A percentile compares a stretch with the other conserved stretches of the same genome.
These are phyloP conservation scores for Cheilosia vulpina DNA, from an alignment of 2,888 invertebrate genomes.

Conservation along the genomic window DNA sequence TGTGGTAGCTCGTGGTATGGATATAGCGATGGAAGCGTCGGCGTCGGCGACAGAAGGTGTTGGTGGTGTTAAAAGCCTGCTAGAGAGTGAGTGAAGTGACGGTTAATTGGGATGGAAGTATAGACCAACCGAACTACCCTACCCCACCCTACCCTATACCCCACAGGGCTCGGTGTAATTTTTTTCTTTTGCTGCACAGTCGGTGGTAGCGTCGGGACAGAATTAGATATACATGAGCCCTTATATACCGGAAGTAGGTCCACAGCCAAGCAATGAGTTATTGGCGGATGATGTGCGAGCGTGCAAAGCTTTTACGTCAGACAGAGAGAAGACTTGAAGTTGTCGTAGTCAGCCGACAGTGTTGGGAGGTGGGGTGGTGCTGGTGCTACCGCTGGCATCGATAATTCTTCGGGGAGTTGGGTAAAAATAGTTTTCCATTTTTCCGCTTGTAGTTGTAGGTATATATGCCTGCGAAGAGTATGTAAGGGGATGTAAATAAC, in stretches of 20 bases:
- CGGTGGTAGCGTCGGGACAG: constrained; percentile 37
- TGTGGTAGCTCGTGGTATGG: constrained; percentile 1
- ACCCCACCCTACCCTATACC: neutral
- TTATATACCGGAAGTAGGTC: constrained; percentile 69
- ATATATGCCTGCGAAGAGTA: constrained; percentile 32
- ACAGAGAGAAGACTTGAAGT: constrained; percentile 32
- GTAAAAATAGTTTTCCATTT: constrained; percentile 42
- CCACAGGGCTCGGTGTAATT: neutral
- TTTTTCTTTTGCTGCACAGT: neutral
- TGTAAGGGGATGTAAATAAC: constrained; percentile 69
- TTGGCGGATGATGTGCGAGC: constrained; percentile 68
- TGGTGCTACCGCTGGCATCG: neutral
- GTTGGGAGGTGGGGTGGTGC: neutral
- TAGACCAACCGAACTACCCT: constrained; percentile 21
- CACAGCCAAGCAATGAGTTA: constrained; percentile 59
- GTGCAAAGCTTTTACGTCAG: constrained; percentile 67
- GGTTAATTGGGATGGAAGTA: constrained; percentile 70
- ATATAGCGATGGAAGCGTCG: constrained; percentile 8
- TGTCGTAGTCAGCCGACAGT: neutral
- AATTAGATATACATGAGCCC: constrained; percentile 50
- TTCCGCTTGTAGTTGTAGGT: constrained; percentile 27
- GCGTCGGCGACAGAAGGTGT: constrained; percentile 20
- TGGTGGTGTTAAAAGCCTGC: constrained; percentile 46
- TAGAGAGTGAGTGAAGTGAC: constrained; percentile 45
- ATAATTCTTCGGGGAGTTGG: neutral